Evolutionary conservation across 2,113 vertebrate species (phyloP), one percentile per base, ranked within the genome.

Genomic region (Brachyhypopomus occidentalis): DNA sequence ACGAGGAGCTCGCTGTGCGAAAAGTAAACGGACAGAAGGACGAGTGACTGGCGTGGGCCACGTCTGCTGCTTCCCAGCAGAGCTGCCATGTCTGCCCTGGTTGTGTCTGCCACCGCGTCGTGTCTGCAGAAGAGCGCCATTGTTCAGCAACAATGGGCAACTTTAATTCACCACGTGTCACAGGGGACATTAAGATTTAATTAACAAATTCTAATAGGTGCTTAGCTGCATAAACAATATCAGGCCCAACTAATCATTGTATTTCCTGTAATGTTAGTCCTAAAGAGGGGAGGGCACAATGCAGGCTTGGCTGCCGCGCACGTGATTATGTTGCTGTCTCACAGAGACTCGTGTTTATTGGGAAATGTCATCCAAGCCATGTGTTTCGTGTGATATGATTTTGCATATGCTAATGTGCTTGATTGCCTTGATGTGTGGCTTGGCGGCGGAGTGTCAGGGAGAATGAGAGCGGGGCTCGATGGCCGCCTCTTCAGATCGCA

Each of bases 201-300:
- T 91, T 87, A 89, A 87, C 75, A 60, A 72, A 81, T 88, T 84
- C 83, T 72, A 85, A 88, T 85, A 66, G 75, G 75, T 88, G 62
- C 81, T 1, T 69, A 36, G 80, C 52, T 72, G 45, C 84, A 77
- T 83, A 84, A 87, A 87, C 84, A 85, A 85, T 34, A 85, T 84
- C 76, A 71, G 30, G 60, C 74, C 70, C 60, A 77, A 85, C 90
- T 77, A 83, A 85, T 82, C 73, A 82, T 77, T 86, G 79, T 69
- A 76, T 77, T 89, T 86, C 59, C 80, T 71, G 85, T 89, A 83
- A 87, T 80, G 62, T 84, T 86, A 64, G 58, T 78, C 77, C 76
- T 81, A 76, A 85, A 84, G 78, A 56, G 56, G 73, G 71, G 60
- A 75, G 77, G 75, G 72, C 67, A 72, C 23, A 81, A 72, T 77